Conservation (phyloP, 2,113 vertebrate species). For the Atherinomorus stipes region DNA sequence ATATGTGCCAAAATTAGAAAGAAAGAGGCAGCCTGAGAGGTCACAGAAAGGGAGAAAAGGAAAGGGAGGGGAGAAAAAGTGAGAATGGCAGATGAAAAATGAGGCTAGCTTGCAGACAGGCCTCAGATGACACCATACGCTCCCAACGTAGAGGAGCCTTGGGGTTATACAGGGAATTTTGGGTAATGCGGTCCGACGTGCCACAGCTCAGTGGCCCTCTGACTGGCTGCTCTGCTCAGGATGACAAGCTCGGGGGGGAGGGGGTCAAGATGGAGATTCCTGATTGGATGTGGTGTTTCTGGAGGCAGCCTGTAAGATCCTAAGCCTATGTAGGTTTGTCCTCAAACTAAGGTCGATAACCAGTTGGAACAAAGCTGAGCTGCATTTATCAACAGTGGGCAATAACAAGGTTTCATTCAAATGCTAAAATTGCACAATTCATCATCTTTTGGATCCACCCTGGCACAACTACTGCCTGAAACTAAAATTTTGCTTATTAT, state of each 20-base stretch:
- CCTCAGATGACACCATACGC: constrained; percentile 59
- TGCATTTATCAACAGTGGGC: constrained; percentile 42
- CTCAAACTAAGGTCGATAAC: constrained; percentile 58
- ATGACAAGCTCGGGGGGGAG: constrained; percentile 33
- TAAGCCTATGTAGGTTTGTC: constrained; percentile 47
- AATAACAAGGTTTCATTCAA: constrained; percentile 21
- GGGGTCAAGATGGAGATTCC: constrained; percentile 21
- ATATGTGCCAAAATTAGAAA: constrained; percentile 61
- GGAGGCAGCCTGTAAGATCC: constrained; percentile 46
- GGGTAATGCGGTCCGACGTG: constrained; percentile 75
- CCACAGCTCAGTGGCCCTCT: constrained; percentile 68
- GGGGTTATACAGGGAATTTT: constrained; percentile 71
- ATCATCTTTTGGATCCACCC: constrained; percentile 9
- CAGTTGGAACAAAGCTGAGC: constrained; percentile 29
- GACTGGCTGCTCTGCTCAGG: constrained; percentile 71
- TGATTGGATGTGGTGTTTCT: constrained; percentile 44
- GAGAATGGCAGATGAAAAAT: constrained; percentile 71
- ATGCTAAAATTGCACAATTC: constrained; percentile 22
- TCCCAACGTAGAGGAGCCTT: constrained; percentile 60
- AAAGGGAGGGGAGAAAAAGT: neutral
- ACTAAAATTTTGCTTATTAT: constrained; percentile 1
- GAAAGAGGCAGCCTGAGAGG: constrained; percentile 47
- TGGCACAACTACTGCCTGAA: constrained; percentile 9
- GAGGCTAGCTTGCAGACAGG: constrained; percentile 64
- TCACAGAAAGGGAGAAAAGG: constrained; percentile 9